phyloP scores from a whole-genome alignment of 2,113 vertebrate species.

The Eulemur macaco region DNA sequence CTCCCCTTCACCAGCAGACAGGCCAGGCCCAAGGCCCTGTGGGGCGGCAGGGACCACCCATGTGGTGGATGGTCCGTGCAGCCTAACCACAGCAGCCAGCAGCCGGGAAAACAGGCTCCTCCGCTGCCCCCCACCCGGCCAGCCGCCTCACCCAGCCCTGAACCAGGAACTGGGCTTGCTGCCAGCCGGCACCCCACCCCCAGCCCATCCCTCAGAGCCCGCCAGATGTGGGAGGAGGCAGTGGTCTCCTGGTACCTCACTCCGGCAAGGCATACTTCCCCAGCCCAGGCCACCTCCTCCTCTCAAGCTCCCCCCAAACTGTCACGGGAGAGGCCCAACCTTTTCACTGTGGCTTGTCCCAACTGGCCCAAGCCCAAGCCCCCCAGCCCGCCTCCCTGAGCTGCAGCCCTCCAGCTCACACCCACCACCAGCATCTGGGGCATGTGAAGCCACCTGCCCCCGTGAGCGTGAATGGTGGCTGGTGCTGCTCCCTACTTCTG shows the following conservation, averaged over 20 bases:
- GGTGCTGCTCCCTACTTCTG: background rate
- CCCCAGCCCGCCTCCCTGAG: background rate
- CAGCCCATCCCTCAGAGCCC: background rate
- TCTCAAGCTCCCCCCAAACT: background rate
- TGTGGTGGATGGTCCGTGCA: background rate
- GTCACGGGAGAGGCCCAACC: background rate
- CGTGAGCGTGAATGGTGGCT: background rate
- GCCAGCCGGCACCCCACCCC: background rate
- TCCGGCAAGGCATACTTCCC: background rate
- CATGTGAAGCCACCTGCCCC: background rate
- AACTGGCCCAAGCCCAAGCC: background rate
- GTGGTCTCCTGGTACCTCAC: background rate
- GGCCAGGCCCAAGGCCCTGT: background rate
- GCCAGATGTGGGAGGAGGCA: background rate
- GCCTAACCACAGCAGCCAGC: slow-evolving; percentile 18
- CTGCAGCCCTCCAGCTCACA: background rate
- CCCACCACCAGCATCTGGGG: background rate
- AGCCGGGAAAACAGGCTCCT: slow-evolving; percentile 58
- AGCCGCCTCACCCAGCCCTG: slow-evolving; percentile 50
- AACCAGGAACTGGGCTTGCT: slow-evolving; percentile 58
- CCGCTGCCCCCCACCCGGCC: background rate
- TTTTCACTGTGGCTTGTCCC: background rate
- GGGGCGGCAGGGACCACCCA: slow-evolving; percentile 53
- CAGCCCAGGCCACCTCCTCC: slow-evolving; percentile 21
- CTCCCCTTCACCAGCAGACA: background rate